Conservation (phyloP, 2,888 invertebrate species). For the Lasioglossum pauxillum region DNA sequence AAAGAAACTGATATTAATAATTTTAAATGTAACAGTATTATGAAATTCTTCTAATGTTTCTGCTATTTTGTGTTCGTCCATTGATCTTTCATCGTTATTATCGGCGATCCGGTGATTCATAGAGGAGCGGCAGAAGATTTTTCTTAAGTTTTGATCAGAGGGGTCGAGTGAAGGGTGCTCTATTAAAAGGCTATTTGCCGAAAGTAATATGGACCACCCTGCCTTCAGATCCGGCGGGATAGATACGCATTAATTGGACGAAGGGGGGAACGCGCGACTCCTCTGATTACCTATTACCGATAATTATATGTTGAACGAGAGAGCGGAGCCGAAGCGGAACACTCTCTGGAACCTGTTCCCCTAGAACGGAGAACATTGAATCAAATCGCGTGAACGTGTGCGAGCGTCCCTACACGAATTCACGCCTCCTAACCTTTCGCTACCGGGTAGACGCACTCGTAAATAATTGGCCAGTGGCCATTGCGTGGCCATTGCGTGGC, state of each 20-base stretch:
- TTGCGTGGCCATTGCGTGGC: background rate
- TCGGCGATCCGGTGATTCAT: background rate
- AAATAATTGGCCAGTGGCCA: slow-evolving; percentile 54
- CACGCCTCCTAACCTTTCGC: slow-evolving; percentile 69
- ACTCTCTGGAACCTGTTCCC: slow-evolving; percentile 66
- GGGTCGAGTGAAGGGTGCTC: background rate
- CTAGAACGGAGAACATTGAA: slow-evolving; percentile 63
- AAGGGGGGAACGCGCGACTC: slow-evolving; percentile 29
- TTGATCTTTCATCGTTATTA: too few relatives aligned
- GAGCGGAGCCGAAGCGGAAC: slow-evolving; percentile 39
- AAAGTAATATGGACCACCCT: slow-evolving; percentile 69
- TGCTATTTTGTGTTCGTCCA: too few relatives aligned
- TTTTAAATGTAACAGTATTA: too few relatives aligned
- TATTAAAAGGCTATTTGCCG: slow-evolving; percentile 60
- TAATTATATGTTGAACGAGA: slow-evolving; percentile 70
- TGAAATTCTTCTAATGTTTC: too few relatives aligned
- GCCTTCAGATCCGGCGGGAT: slow-evolving; percentile 54
- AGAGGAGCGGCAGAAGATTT: background rate
- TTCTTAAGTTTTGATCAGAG: background rate
- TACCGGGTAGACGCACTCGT: slow-evolving; percentile 54
- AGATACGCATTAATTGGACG: slow-evolving; percentile 69
- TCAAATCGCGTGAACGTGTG: slow-evolving; percentile 64
- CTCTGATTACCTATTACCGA: slow-evolving; percentile 69
- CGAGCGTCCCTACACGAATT: slow-evolving; percentile 52
- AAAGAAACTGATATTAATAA: too few relatives aligned